These are phyloP conservation scores for Drosophila athabasca DNA, from an alignment of 1,140 invertebrate genomes.

Conservation along the genomic window DNA sequence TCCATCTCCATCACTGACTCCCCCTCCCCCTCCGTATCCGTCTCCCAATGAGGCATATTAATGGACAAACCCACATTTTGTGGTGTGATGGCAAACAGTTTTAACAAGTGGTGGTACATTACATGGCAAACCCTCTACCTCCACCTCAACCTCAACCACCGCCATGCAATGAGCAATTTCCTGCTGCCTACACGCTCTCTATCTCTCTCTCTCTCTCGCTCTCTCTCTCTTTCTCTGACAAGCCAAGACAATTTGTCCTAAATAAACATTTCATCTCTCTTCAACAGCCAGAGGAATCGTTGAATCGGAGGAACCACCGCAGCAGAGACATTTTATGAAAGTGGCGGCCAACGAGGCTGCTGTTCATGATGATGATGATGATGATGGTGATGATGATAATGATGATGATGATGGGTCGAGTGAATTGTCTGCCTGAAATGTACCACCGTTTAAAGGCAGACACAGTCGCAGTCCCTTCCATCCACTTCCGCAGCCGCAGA, in stretches of 20 bases:
- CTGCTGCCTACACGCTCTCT: constrained; percentile 63
- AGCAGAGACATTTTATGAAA: constrained; percentile 67
- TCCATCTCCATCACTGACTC: constrained; percentile 6
- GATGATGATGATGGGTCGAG: constrained; percentile 49
- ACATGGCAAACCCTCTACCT: constrained; percentile 3
- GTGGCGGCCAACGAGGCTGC: constrained; percentile 56
- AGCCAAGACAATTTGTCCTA: constrained; percentile 78
- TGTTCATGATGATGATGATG: constrained; percentile 14
- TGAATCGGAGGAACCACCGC: constrained; percentile 24
- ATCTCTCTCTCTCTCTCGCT: neutral
- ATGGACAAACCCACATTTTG: constrained; percentile 57
- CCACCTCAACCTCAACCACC: constrained; percentile 13
- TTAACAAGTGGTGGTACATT: constrained; percentile 51
- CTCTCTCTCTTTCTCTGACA: constrained; percentile 3
- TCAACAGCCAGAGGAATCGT: constrained; percentile 56
- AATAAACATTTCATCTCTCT: constrained; percentile 78
- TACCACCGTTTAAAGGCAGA: constrained; percentile 77
- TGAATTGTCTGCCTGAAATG: constrained; percentile 75
- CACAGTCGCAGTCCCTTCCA: constrained; percentile 18
- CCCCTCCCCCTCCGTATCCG: constrained; percentile 13
- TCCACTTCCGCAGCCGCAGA: constrained; percentile 50
- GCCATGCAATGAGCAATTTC: constrained; percentile 76
- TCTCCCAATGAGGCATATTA: constrained; percentile 55
- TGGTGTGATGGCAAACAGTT: constrained; percentile 6
- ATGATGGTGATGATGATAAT: constrained; percentile 27